Conservation (phyloP, 2,113 vertebrate species). For the Zosterops japonicus region DNA sequence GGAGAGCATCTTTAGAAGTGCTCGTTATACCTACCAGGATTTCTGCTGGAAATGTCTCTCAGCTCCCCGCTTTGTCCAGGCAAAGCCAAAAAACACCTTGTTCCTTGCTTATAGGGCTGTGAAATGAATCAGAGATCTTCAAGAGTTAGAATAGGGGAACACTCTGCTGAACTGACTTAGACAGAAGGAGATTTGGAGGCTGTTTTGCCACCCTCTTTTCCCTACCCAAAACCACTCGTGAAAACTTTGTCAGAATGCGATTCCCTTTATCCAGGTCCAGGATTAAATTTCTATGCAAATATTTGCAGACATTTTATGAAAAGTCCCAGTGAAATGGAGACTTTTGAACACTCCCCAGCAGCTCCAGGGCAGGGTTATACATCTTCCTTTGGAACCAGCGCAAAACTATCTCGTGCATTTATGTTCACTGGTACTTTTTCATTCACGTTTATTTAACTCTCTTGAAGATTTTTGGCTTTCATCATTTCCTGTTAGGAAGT, state of each 20-base stretch:
- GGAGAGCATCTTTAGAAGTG: neutral
- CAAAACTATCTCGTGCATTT: neutral
- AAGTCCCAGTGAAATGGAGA: conserved; percentile 22
- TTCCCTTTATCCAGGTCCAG: neutral
- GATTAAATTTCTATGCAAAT: conserved; percentile 40
- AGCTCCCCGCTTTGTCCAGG: neutral
- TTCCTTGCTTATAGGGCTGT: neutral
- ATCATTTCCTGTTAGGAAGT: conserved; percentile 46
- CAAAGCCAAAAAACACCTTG: neutral
- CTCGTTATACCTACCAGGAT: neutral
- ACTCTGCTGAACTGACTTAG: neutral
- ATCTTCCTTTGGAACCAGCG: neutral
- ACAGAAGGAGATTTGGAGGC: neutral
- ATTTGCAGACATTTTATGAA: neutral
- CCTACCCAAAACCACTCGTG: neutral
- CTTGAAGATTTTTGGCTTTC: conserved; percentile 49
- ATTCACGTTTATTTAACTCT: conserved; percentile 31
- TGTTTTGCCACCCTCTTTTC: neutral
- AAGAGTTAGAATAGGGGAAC: neutral
- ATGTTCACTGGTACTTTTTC: conserved; percentile 28
- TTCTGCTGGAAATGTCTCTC: neutral
- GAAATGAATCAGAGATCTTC: neutral
- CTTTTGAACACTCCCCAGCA: neutral
- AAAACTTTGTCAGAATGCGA: neutral
- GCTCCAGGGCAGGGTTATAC: neutral